These are phyloP conservation scores for Heterodera filipjevi DNA, from an alignment of 2,888 invertebrate species.

Conservation along the genomic window DNA sequence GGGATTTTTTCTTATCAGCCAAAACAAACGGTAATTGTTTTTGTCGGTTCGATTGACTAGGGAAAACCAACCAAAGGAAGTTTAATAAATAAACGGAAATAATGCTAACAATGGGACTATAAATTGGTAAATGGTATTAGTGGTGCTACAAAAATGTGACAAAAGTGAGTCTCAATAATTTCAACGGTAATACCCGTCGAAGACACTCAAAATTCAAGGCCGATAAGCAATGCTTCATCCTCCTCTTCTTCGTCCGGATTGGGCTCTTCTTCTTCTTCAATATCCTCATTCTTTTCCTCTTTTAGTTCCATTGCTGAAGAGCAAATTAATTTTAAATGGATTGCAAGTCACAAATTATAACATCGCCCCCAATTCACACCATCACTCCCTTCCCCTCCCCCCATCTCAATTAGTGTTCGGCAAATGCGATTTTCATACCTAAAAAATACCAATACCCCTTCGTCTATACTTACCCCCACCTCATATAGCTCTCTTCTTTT, in stretches of 20 bases:
- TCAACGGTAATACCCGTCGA: neutral
- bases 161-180: neutral
- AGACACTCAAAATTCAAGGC: neutral
- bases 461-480: too few species aligned
- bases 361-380: neutral
- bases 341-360: neutral
- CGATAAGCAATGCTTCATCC: constrained; percentile 16
- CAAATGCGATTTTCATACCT: too few species aligned
- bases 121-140: too few species aligned
- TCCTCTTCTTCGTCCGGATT: constrained; percentile 15
- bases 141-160: neutral
- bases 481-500: too few species aligned
- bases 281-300: constrained; percentile 32
- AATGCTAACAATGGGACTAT: neutral
- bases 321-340: constrained; percentile 6
- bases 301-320: constrained; percentile 23
- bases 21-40: neutral
- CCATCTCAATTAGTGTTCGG: too few species aligned
- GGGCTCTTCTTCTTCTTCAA: constrained; percentile 13
- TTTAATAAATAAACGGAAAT: neutral
- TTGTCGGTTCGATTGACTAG: neutral
- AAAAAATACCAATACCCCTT: too few species aligned
- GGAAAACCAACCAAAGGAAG: neutral
- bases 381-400: neutral
- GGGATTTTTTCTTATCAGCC: neutral